Percentiles rank a stretch among this genome's conserved stretches.
These are phyloP conservation scores for Megalops atlanticus DNA, from an alignment of 2,113 vertebrate species.

Conservation along the genomic window DNA sequence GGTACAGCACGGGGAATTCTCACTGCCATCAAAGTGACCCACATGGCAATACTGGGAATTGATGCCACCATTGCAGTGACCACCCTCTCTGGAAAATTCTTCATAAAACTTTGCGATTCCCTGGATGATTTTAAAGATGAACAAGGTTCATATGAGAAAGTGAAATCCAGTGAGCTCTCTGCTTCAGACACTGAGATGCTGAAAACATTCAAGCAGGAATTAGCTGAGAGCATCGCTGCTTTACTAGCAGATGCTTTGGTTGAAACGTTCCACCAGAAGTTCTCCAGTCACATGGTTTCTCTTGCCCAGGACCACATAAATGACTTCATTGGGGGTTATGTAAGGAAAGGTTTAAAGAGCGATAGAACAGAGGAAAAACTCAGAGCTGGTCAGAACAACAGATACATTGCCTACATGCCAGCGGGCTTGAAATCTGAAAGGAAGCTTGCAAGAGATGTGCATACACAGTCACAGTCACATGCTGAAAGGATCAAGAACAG, in stretches of 20 bases:
- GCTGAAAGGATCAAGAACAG: slow-evolving; percentile 25
- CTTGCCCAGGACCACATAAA: slow-evolving; percentile 21
- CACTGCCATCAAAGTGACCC: not conserved
- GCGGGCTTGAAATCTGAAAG: not conserved
- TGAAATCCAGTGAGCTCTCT: not conserved
- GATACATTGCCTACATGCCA: slow-evolving; percentile 16
- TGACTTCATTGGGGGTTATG: not conserved
- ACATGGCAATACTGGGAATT: not conserved
- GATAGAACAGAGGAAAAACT: not conserved
- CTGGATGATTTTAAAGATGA: not conserved
- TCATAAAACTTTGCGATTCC: not conserved
- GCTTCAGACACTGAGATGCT: not conserved
- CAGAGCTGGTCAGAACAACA: slow-evolving; percentile 20
- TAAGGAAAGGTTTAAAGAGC: slow-evolving; percentile 5
- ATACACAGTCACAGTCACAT: not conserved
- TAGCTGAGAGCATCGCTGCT: slow-evolving; percentile 6
- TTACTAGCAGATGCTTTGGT: slow-evolving; percentile 14
- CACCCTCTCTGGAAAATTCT: slow-evolving; percentile 6
- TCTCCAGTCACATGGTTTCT: slow-evolving; percentile 29
- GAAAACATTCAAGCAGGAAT: slow-evolving; percentile 26
- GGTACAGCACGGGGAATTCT: not conserved
- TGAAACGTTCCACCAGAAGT: slow-evolving; percentile 28
- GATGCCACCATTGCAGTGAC: not conserved
- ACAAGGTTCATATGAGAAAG: not conserved
- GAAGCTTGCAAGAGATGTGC: not conserved